A percentile compares a stretch with the other conserved stretches of the same genome.
Conservation (phyloP, 1,140 invertebrate genomes). For the Pseudomyrmex sp. region DNA sequence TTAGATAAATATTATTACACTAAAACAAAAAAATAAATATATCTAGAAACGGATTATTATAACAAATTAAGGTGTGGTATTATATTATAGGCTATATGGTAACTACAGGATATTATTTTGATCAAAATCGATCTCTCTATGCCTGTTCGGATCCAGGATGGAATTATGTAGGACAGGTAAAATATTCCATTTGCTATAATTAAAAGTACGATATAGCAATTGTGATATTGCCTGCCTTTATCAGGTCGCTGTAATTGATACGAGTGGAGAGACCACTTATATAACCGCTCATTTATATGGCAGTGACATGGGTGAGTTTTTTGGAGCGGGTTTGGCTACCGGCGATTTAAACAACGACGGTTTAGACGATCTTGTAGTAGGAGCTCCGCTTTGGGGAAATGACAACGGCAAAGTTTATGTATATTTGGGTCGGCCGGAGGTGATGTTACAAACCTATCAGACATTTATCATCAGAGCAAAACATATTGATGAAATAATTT, state of each 20-base stretch:
- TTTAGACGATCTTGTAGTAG: conserved; percentile 90
- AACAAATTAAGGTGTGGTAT: conserved; percentile 7
- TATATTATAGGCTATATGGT: conserved; percentile 86
- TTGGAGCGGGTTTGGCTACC: conserved; percentile 89
- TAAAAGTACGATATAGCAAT: background rate
- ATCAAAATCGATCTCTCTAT: conserved; percentile 79
- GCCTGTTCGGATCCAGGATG: conserved; percentile 87
- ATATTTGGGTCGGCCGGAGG: conserved; percentile 82
- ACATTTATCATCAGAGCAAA: conserved; percentile 55
- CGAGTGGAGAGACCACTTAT: conserved; percentile 75
- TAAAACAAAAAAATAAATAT: background rate
- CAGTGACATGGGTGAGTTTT: conserved; percentile 90
- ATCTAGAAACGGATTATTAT: background rate
- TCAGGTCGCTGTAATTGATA: conserved; percentile 70
- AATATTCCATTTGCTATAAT: background rate
- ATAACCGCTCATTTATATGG: conserved; percentile 81
- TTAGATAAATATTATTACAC: too few relatives aligned
- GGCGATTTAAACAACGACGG: conserved; percentile 91
- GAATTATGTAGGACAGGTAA: conserved; percentile 80
- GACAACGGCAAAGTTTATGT: conserved; percentile 88
- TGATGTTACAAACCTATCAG: conserved; percentile 22
- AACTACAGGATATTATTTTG: conserved; percentile 85
- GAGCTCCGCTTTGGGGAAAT: conserved; percentile 88
- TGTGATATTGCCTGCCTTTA: background rate
- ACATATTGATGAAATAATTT: background rate